Evolutionary conservation across 2,888 invertebrate species (phyloP), one percentile per base, ranked within the genome.

Genomic region (Reticulitermes lucifugus): DNA sequence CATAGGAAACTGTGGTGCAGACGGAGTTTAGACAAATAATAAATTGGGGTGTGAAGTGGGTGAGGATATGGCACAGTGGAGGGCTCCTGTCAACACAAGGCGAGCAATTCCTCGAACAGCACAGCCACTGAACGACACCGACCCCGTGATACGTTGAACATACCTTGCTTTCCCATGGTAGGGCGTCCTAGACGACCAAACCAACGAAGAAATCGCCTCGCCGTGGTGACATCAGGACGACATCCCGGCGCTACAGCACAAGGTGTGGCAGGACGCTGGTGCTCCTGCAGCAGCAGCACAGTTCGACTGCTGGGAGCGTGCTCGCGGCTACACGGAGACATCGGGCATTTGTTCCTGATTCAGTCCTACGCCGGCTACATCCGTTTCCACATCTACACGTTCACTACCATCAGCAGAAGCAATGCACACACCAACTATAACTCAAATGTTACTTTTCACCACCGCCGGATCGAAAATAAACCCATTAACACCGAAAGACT

Each of bases 181-280:
- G 92, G 92, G 84, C 92, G 92, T 79, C 92, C 92, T 59, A 93
- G 90, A 86, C 92, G 91, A 77, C 92, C 91, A 88, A 93, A 92
- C 93, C 93, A 93, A 88, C 92, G 90, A 87, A 93, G 90, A 88
- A 93, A 93, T 85, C 92, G 89, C 87, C 93, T 91, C 14, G 92
- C 92, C 51, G 92, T 91, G 29, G 90, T 86, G 65, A 43, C 65
- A n/a, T 59, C 65, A 5, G 81, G 81, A 43, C 55, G 81, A 81
- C 81, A 81, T 25, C 65, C 70, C 65, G 43, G 65, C 43, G 70
- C 5, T 25, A 65, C 70, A 2, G 10, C 22, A 77, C 77, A 77
- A 18, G 77, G 46, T 46, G 77, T 77, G 0, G 46, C 77, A 51
- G 77, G 77, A 46, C 77, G 77, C 77, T 77, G 77, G 46, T 77